These are phyloP conservation scores for Bucco capensis DNA, from an alignment of 2,113 vertebrate species.

Conservation along the genomic window DNA sequence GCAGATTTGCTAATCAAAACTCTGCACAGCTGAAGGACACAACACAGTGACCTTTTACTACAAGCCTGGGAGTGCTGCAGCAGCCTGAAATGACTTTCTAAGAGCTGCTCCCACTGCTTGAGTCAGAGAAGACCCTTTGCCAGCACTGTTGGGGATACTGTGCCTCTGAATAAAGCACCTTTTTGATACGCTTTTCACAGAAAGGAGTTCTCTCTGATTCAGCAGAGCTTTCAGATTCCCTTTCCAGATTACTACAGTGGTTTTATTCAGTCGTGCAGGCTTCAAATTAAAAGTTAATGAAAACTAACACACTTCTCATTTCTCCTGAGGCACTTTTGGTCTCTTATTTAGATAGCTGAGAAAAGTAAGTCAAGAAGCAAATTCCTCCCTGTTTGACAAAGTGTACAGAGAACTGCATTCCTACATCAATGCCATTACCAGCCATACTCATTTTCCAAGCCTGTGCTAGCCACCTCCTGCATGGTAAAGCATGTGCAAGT, in stretches of 20 bases:
- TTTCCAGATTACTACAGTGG: background rate
- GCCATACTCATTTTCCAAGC: background rate
- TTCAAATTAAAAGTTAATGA: conserved; percentile 43
- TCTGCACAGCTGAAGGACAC: background rate
- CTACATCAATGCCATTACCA: background rate
- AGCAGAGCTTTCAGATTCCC: background rate
- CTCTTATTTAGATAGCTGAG: background rate
- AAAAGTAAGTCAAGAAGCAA: background rate
- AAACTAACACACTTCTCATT: background rate
- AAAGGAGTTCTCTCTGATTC: background rate
- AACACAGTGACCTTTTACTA: conserved; percentile 20
- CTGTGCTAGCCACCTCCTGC: background rate
- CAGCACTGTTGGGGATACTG: background rate
- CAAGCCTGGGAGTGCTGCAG: background rate
- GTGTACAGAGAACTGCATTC: background rate
- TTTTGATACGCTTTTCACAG: background rate
- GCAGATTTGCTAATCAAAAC: background rate
- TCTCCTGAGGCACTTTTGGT: background rate
- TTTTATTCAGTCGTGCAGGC: background rate
- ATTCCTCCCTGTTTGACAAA: background rate
- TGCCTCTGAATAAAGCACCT: conserved; percentile 3
- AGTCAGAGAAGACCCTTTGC: background rate
- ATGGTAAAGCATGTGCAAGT: accelerated
- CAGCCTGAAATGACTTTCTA: background rate
- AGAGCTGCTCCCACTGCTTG: background rate